Percentiles rank a stretch among this genome's conserved stretches.
Conservation (phyloP, 37 sponge, comb jelly and placozoan genomes). For the Agelas oroides region DNA sequence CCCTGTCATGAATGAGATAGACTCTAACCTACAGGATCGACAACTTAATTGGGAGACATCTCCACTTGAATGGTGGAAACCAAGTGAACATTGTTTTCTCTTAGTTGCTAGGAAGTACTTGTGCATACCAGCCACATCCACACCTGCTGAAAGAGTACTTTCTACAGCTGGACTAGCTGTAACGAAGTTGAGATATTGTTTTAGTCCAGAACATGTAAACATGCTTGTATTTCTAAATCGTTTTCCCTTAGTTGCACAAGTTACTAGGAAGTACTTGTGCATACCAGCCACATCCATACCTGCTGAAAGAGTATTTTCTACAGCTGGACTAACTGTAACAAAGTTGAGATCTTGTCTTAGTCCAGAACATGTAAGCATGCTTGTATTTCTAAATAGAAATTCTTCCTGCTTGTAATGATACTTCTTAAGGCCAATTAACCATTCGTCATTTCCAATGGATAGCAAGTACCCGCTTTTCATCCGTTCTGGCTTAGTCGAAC, state of each 20-base stretch:
- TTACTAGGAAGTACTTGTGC: background rate
- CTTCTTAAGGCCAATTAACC: too few relatives aligned
- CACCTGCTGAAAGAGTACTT: constrained; percentile 6
- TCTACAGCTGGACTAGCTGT: constrained; percentile 22
- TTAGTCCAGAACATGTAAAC: constrained; percentile 7
- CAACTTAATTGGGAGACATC: background rate
- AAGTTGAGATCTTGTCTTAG: background rate
- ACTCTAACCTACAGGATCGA: background rate
- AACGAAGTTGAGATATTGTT: background rate
- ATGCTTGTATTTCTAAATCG: constrained; percentile 7
- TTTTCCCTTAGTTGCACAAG: background rate
- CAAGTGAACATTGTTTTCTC: background rate
- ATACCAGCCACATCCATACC: constrained; percentile 21
- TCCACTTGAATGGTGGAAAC: constrained; percentile 11
- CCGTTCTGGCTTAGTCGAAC: too few relatives aligned
- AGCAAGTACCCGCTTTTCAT: too few relatives aligned
- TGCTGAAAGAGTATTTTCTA: constrained; percentile 14
- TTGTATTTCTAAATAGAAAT: constrained; percentile 12
- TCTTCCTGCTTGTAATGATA: too few relatives aligned
- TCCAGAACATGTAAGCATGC: constrained; percentile 2
- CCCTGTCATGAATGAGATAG: background rate
- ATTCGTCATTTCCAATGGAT: too few relatives aligned
- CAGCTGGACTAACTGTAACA: constrained; percentile 22
- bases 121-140: constrained; percentile 13
- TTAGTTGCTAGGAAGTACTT: background rate